Evolutionary conservation across 2,797 vertebrate species (phyloP), one percentile per base, ranked within the genome.

Genomic region (Enteromius mattozi): DNA sequence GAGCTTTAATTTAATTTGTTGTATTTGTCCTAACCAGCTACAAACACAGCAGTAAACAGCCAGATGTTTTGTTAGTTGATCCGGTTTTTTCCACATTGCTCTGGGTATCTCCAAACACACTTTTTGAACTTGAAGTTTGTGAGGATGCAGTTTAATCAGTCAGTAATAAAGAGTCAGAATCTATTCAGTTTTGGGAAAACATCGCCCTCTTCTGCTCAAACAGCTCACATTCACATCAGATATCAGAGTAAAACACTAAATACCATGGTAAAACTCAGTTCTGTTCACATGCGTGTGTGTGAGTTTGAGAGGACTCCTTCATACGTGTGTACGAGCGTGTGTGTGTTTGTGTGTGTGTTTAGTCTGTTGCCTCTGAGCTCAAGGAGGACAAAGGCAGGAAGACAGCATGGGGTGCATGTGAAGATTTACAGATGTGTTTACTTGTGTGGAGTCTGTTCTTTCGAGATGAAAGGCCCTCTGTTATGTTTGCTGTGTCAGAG

Each of bases 311-410:
- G 70, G 30, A 12, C 45, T 59, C 13, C 21, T 40, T 61, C 72
- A 49, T 69, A 27, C 1, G 42, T 81, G 45, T 76, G 69, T 61
- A 30, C 4, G 45, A 47, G 30, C 30, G 37, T 33, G 47, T 80
- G 47, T 66, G 51, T 19, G 12, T 54, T 30, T 69, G 61, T 83
- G 70, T 51, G 59, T 79, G 66, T 74, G 68, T 82, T 68, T 66
- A 27, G 47, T 66, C 19, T 82, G 54, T 72, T 79, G 59, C 51
- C 30, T 74, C 59, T 54, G 45, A 72, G 71, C 63, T 80, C 69
- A 59, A 65, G 83, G 68, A 81, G 21, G 61, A 94, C 92, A 94
- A 94, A 94, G 89, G 82, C 86, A 86, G 93, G 93, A 94, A 93
- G 88, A 90, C 81, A 70, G 70, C 47, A 61, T 47, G 74, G 8